Conservation (phyloP, 2,797 vertebrate species). For the Tragelaphus eurycerus region DNA sequence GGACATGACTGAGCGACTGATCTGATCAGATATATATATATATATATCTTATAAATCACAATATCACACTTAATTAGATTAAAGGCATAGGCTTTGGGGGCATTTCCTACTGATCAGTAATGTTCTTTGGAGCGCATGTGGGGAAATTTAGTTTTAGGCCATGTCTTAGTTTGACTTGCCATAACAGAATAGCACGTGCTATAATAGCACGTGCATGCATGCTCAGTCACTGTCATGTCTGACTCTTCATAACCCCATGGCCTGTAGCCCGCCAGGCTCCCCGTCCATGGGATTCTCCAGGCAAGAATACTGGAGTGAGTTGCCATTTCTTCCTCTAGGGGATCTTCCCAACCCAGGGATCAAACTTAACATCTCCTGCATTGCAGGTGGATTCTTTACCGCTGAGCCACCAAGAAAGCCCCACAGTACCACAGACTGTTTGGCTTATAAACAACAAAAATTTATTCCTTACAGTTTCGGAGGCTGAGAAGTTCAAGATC, state of each 20-base stretch:
- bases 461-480: neutral
- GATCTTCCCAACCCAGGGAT: neutral
- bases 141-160: neutral
- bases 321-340: neutral
- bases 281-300: neutral
- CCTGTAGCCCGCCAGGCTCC: rapidly evolving
- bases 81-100: neutral
- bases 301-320: neutral
- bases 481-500: neutral
- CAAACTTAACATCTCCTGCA: neutral
- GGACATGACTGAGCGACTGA: too few species aligned
- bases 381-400: neutral
- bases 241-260: neutral
- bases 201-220: too few species aligned
- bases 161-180: neutral
- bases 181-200: neutral
- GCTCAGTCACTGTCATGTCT: neutral
- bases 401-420: neutral
- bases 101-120: neutral
- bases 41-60: neutral
- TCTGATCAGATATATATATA: too few species aligned
- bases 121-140: neutral
- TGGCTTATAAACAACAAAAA: neutral
- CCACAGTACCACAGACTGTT: neutral
- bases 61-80: neutral